Conservation (phyloP, 64 coral and sea anemone genomes). For the Acropora yongei region DNA sequence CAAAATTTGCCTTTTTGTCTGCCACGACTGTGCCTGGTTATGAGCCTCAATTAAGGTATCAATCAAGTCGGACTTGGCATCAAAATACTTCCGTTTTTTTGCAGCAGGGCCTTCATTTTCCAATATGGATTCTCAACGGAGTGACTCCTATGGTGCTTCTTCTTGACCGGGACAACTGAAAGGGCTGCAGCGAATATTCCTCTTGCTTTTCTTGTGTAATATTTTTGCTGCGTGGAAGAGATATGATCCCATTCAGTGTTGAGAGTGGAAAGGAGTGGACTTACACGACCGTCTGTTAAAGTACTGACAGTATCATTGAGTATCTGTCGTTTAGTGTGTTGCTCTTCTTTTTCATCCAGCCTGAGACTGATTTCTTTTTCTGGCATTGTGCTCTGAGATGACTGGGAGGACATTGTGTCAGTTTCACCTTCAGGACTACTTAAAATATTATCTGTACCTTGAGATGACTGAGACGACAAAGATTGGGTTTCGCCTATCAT, state of each 20-base stretch:
- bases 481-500: constrained; percentile 6
- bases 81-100: constrained; percentile 29
- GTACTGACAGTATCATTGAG: constrained; percentile 50
- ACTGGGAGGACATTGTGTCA: constrained; percentile 43
- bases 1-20: too few relatives aligned
- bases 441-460: too few relatives aligned
- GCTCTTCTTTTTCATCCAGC: constrained; percentile 66
- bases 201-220: constrained; percentile 48
- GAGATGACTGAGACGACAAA: background rate
- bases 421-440: background rate
- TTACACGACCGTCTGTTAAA: too few relatives aligned
- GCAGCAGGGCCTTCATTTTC: constrained; percentile 13
- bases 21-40: too few relatives aligned
- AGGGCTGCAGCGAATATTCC: constrained; percentile 31
- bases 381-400: constrained; percentile 49
- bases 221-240: constrained; percentile 40
- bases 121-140: background rate
- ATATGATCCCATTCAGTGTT: constrained; percentile 16
- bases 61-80: background rate
- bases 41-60: too few relatives aligned
- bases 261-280: constrained; percentile 24
- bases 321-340: constrained; percentile 47
- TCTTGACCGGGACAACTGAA: constrained; percentile 38
- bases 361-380: constrained; percentile 63
- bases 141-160: constrained; percentile 34